Evolutionary conservation across 2,113 vertebrate species (phyloP).

Genomic region (Lanius ludovicianus): DNA sequence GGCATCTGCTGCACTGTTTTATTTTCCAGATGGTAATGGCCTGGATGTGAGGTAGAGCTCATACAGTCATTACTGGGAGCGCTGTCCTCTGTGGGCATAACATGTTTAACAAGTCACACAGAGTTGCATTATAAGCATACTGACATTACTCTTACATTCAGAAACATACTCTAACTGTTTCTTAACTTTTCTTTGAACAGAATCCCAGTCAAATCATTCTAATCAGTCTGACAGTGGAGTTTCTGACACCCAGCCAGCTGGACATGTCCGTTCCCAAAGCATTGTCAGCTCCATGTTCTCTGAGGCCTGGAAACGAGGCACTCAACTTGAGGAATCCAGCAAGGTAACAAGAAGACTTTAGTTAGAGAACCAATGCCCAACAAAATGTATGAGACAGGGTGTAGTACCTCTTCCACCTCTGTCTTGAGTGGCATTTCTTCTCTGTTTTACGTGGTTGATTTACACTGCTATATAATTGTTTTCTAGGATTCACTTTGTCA

Average conservation of each 20-base stretch:
- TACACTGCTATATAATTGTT: neutral
- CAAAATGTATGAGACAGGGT: neutral
- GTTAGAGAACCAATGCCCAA: neutral
- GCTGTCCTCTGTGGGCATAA: neutral
- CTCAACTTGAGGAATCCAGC: conserved; percentile 92
- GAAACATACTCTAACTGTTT: neutral
- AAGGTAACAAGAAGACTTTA: conserved; percentile 79
- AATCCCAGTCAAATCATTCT: conserved; percentile 95
- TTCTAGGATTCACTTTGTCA: neutral
- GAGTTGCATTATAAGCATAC: neutral
- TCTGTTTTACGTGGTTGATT: neutral
- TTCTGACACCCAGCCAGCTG: conserved; percentile 87
- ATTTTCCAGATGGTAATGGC: neutral
- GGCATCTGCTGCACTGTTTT: neutral
- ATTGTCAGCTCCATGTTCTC: conserved; percentile 98
- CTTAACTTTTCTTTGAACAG: conserved; percentile 67
- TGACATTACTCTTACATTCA: neutral
- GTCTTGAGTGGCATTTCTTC: neutral
- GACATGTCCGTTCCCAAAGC: conserved; percentile 92
- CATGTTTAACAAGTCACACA: neutral
- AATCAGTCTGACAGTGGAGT: conserved; percentile 95
- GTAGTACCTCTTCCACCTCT: neutral
- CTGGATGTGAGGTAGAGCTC: neutral
- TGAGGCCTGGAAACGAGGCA: conserved; percentile 97
- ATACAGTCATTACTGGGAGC: neutral